Conservation (phyloP, 2,113 vertebrate genomes). For the Motacilla alba region DNA sequence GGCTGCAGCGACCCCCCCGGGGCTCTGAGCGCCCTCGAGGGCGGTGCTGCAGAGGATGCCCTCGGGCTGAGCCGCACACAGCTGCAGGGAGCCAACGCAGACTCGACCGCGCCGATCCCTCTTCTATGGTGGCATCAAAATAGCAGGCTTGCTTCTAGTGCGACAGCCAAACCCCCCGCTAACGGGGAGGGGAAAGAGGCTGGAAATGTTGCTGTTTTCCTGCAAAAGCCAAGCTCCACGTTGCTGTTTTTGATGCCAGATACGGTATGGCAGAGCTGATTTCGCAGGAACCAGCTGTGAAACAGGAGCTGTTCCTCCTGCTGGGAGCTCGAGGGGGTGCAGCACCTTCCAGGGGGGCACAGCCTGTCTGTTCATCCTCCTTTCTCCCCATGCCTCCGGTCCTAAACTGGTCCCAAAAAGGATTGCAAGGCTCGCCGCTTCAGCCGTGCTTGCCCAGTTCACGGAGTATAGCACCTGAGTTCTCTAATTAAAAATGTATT, state of each 20-base stretch:
- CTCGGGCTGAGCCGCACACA: neutral
- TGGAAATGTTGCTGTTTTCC: neutral
- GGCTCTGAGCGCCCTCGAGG: neutral
- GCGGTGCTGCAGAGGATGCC: neutral
- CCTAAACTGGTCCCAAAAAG: neutral
- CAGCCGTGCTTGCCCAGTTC: neutral
- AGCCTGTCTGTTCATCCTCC: neutral
- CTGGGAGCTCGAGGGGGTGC: neutral
- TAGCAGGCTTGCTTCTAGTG: neutral
- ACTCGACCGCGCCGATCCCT: fast-evolving
- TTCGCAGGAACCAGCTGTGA: neutral
- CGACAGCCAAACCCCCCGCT: neutral
- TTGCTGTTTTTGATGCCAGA: neutral
- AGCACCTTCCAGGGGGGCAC: neutral
- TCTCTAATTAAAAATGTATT: neutral
- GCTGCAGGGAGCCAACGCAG: neutral
- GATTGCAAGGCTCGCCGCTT: neutral
- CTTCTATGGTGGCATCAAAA: fast-evolving
- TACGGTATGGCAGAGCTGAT: neutral
- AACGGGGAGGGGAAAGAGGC: neutral
- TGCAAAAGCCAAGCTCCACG: neutral
- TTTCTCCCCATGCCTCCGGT: too few species aligned
- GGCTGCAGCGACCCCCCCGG: neutral
- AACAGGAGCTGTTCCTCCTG: neutral
- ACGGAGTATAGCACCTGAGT: fast-evolving